Percentiles rank a stretch among this genome's conserved stretches.
phyloP scores from a whole-genome alignment of 2,888 invertebrate genomes.

The Idaea dimidiata region DNA sequence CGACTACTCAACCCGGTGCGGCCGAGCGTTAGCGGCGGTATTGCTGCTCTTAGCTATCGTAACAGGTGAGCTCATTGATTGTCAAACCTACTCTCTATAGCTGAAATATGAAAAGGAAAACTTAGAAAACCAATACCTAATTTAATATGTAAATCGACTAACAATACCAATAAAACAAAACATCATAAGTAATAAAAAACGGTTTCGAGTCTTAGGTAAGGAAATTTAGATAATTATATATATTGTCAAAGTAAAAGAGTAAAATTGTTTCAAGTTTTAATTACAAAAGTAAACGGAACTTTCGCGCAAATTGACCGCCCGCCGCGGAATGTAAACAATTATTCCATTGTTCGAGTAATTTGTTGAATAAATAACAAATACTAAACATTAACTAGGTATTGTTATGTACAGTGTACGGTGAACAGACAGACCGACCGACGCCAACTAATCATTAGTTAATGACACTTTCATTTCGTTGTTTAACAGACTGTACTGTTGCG shows the following conservation, averaged over 20 bases:
- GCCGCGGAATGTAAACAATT: background rate
- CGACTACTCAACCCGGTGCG: slow-evolving; percentile 8
- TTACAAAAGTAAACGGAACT: background rate
- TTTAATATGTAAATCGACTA: background rate
- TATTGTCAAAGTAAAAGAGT: background rate
- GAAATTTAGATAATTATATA: no score
- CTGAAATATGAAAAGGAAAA: background rate
- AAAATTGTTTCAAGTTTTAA: background rate
- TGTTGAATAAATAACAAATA: slow-evolving; percentile 23
- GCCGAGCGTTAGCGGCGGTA: slow-evolving; percentile 58
- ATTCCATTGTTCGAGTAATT: slow-evolving; percentile 8
- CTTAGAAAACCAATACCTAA: no score
- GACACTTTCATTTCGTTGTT: background rate
- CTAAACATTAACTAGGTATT: slow-evolving; percentile 4
- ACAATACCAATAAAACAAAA: slow-evolving; percentile 4
- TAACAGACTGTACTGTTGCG: background rate
- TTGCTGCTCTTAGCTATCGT: slow-evolving; percentile 52
- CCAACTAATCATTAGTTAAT: background rate
- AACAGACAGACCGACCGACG: background rate
- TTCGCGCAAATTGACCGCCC: background rate
- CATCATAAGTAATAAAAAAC: background rate
- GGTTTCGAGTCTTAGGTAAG: background rate
- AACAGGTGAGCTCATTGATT: slow-evolving; percentile 65
- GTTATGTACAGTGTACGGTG: background rate
- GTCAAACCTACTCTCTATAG: no score